Conservation (phyloP, 1,140 invertebrate species). For the Scylla paramamosain region DNA sequence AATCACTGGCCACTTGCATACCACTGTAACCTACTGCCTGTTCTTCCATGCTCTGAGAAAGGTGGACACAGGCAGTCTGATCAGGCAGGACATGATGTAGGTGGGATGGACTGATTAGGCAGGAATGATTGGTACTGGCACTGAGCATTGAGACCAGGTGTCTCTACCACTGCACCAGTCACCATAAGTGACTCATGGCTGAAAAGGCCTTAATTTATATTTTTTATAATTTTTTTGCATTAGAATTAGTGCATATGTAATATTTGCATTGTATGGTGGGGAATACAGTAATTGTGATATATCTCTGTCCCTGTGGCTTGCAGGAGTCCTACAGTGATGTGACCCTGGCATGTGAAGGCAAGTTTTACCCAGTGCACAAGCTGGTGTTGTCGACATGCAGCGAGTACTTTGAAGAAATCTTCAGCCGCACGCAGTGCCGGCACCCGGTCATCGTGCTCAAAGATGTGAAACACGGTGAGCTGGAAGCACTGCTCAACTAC, state of each 20-base stretch:
- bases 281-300: not conserved
- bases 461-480: slow-evolving; percentile 67
- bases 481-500: slow-evolving; percentile 68
- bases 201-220: not conserved
- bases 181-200: not conserved
- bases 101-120: not conserved
- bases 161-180: not conserved
- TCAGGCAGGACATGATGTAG: not conserved
- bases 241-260: not conserved
- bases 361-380: slow-evolving; percentile 72
- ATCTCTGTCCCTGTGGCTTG: not conserved
- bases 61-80: not conserved
- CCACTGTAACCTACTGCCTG: not conserved
- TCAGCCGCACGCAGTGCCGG: slow-evolving; percentile 68
- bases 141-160: not conserved
- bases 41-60: not conserved
- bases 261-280: not conserved
- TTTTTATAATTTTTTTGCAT: not conserved
- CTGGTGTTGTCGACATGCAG: slow-evolving; percentile 72
- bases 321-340: slow-evolving; percentile 72
- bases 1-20: not conserved
- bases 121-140: not conserved
- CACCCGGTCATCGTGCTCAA: slow-evolving; percentile 73
- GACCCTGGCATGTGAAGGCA: slow-evolving; percentile 70
- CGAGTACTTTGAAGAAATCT: slow-evolving; percentile 72